Conservation (phyloP, 2,888 invertebrate genomes). For the Drosophila villosipedis region DNA sequence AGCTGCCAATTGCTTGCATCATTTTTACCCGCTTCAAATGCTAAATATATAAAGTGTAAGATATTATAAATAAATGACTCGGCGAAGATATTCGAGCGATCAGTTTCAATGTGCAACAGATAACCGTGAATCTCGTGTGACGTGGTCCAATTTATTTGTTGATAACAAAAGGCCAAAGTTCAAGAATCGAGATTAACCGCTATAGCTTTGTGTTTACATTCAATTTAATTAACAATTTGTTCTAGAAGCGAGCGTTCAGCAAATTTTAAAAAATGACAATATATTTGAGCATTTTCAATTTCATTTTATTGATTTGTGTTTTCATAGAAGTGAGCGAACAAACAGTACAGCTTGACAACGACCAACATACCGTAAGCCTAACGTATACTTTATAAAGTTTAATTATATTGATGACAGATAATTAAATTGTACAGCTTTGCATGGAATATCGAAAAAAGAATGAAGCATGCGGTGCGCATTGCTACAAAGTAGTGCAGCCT, state of each 20-base stretch:
- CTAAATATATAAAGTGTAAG: neutral
- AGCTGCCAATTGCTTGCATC: neutral
- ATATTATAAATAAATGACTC: neutral
- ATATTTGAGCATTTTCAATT: neutral
- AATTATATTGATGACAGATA: neutral
- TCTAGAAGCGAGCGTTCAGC: neutral
- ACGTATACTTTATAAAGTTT: neutral
- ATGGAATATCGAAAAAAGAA: neutral
- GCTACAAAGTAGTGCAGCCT: neutral
- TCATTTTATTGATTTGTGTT: constrained; percentile 6
- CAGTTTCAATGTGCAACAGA: constrained; percentile 6
- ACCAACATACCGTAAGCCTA: neutral
- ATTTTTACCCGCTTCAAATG: neutral
- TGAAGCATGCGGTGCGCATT: neutral
- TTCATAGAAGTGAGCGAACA: neutral
- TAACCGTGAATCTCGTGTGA: neutral
- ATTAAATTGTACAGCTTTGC: neutral
- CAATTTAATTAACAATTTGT: neutral
- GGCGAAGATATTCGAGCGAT: neutral
- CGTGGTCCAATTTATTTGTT: neutral
- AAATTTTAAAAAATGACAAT: neutral
- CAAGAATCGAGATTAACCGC: neutral
- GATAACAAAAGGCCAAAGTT: constrained; percentile 13
- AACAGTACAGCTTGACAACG: neutral
- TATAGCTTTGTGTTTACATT: neutral